These are phyloP conservation scores for Cloeon dipterum DNA, from an alignment of 2,888 invertebrate species.

Conservation along the genomic window DNA sequence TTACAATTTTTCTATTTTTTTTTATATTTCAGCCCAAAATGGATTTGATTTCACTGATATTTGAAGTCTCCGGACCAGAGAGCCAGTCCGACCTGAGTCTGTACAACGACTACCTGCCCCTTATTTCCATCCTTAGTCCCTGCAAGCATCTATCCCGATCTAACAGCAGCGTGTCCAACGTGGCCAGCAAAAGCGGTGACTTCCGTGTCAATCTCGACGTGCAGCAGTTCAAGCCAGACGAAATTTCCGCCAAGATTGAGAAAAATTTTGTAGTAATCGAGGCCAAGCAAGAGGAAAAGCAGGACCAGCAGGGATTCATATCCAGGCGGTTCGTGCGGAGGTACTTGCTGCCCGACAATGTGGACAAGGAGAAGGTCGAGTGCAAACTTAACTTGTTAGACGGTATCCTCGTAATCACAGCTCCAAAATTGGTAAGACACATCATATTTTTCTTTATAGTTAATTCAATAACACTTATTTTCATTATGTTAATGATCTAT, in stretches of 20 bases:
- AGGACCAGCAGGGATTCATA: conserved; percentile 15
- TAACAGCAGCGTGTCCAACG: background rate
- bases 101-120: conserved; percentile 6
- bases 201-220: conserved; percentile 14
- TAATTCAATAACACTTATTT: no score
- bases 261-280: conserved; percentile 12
- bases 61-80: no score
- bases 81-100: conserved; percentile 7
- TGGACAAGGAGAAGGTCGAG: conserved; percentile 13
- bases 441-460: no score
- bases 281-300: conserved; percentile 16
- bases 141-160: background rate
- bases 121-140: no score
- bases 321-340: conserved; percentile 16
- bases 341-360: conserved; percentile 15
- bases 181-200: background rate
- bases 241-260: conserved; percentile 12
- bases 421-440: background rate
- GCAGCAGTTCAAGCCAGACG: conserved; percentile 15
- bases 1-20: no score
- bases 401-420: background rate
- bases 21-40: no score
- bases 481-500: no score
- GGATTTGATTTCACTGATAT: conserved; percentile 4
- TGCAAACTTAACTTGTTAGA: background rate